phyloP scores from a whole-genome alignment of 1,140 invertebrate species.

The Brachionus calyciflorus region DNA sequence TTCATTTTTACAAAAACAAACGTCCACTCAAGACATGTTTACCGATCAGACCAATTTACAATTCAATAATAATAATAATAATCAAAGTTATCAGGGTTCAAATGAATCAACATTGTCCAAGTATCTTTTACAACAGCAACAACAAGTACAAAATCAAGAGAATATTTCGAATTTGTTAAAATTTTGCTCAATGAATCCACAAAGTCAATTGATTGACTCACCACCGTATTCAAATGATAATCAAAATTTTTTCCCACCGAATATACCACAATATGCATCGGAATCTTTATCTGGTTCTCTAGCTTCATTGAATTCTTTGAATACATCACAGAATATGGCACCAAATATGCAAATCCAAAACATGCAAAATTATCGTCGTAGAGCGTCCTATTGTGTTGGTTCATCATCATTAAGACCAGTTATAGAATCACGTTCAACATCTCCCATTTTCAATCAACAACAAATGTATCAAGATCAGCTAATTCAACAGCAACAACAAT shows the following conservation, averaged over 20 bases:
- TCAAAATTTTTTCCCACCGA: not conserved
- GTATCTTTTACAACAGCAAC: not conserved
- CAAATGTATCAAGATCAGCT: not conserved
- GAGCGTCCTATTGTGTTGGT: constrained; percentile 21
- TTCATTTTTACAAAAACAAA: too few relatives aligned
- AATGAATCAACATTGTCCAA: not conserved
- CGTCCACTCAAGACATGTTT: not conserved
- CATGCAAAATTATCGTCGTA: not conserved
- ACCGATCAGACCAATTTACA: constrained; percentile 27
- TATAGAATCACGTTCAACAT: constrained; percentile 2
- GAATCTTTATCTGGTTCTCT: too few relatives aligned
- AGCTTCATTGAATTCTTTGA: not conserved
- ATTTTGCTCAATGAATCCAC: not conserved
- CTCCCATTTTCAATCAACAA: constrained; percentile 14
- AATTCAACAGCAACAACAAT: constrained; percentile 17
- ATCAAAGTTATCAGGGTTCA: too few relatives aligned
- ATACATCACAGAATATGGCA: not conserved
- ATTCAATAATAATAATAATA: not conserved
- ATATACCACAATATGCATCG: too few relatives aligned
- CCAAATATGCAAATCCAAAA: not conserved
- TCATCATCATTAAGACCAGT: not conserved
- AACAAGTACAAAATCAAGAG: not conserved
- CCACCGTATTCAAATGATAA: not conserved
- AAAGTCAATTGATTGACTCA: not conserved
- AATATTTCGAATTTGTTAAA: constrained; percentile 11